phyloP scores from a whole-genome alignment of 2,797 vertebrate species.

The Petrocephalus sullivani region DNA sequence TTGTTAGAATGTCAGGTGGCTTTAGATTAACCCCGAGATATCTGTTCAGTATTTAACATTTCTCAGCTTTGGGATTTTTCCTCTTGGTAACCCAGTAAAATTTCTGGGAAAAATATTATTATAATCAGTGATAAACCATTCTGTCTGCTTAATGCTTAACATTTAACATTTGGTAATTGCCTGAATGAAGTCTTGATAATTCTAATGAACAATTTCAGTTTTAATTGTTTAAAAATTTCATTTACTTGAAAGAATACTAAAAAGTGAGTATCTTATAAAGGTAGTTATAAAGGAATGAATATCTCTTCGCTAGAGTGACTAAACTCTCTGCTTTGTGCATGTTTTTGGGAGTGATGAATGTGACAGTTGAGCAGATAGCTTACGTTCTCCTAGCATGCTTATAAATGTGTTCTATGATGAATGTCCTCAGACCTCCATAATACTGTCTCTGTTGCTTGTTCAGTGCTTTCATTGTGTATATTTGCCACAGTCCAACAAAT shows the following conservation, averaged over 20 bases:
- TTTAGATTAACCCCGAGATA: background rate
- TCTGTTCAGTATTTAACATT: background rate
- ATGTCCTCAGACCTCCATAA: conserved; percentile 6
- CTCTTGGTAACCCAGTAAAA: background rate
- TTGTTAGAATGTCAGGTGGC: background rate
- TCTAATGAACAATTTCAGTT: background rate
- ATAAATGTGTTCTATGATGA: conserved; percentile 11
- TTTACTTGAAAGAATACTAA: background rate
- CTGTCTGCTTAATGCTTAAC: background rate
- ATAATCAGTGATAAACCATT: background rate
- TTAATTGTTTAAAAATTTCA: background rate
- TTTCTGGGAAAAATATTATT: background rate
- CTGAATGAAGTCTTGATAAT: background rate
- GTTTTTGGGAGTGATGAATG: background rate
- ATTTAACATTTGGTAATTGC: background rate
- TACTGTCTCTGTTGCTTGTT: background rate
- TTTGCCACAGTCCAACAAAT: background rate
- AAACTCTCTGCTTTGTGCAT: background rate
- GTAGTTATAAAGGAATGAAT: background rate
- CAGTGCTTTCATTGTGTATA: conserved; percentile 7
- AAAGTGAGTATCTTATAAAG: background rate
- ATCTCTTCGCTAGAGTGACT: background rate
- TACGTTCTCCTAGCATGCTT: background rate
- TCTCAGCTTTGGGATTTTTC: background rate
- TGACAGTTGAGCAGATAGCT: background rate